Conservation (phyloP, 2,888 invertebrate species). For the Troides aeacus region DNA sequence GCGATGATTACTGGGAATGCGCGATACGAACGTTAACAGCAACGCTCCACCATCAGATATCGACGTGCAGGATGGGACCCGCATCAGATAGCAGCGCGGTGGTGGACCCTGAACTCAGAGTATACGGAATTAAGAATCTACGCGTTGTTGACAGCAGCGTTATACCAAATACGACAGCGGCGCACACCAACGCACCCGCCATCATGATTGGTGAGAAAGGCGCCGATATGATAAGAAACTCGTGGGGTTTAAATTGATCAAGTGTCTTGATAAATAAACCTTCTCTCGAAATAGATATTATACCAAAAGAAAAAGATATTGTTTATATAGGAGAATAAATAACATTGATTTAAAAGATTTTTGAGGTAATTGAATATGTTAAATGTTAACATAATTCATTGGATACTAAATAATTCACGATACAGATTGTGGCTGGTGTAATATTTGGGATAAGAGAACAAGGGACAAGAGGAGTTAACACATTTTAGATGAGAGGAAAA, state of each 20-base stretch:
- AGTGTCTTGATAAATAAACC: background rate
- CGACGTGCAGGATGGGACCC: conserved; percentile 86
- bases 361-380: background rate
- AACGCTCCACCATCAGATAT: conserved; percentile 84
- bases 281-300: background rate
- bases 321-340: background rate
- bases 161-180: conserved; percentile 83
- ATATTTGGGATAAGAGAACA: too few relatives aligned
- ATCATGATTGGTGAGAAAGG: conserved; percentile 88
- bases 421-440: background rate
- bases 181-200: conserved; percentile 84
- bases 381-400: background rate
- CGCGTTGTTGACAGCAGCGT: conserved; percentile 85
- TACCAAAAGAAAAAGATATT: background rate
- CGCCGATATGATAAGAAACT: conserved; percentile 80
- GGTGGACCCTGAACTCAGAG: conserved; percentile 82
- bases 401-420: background rate
- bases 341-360: background rate
- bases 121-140: conserved; percentile 81
- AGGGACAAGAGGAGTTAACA: too few relatives aligned
- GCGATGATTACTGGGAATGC: conserved; percentile 85
- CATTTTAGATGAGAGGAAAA: too few relatives aligned
- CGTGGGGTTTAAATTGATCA: conserved; percentile 58
- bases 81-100: conserved; percentile 78
- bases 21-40: conserved; percentile 79